Conservation (phyloP, 2,888 invertebrate genomes). For the Hecatera dysodea region DNA sequence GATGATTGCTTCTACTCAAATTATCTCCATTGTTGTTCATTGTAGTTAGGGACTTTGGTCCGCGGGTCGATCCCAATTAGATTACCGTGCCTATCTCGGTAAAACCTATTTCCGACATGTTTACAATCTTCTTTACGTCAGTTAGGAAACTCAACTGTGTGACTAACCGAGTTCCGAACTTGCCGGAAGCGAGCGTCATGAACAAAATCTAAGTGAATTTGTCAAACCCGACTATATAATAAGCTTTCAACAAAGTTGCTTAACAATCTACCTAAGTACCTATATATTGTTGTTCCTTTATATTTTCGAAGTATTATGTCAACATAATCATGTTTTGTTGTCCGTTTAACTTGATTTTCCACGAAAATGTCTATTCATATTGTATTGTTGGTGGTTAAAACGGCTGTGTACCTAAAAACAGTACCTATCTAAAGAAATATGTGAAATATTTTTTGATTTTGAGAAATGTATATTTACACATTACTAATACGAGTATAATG, state of each 20-base stretch:
- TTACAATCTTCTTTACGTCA: slow-evolving; percentile 75
- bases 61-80: slow-evolving; percentile 59
- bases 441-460: not conserved
- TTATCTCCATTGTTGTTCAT: slow-evolving; percentile 49
- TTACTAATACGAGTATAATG: too few relatives aligned
- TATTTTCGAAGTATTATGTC: slow-evolving; percentile 32
- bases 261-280: slow-evolving; percentile 73
- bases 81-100: slow-evolving; percentile 67
- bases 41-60: slow-evolving; percentile 55
- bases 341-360: slow-evolving; percentile 9
- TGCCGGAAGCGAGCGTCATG: slow-evolving; percentile 80
- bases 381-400: not conserved
- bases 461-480: not conserved
- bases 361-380: slow-evolving; percentile 1
- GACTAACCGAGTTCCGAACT: slow-evolving; percentile 83
- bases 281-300: slow-evolving; percentile 30
- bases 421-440: not conserved
- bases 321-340: slow-evolving; percentile 31
- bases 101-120: slow-evolving; percentile 75
- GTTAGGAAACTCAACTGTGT: slow-evolving; percentile 71
- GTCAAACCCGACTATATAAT: slow-evolving; percentile 86
- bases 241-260: slow-evolving; percentile 82
- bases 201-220: slow-evolving; percentile 88
- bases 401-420: too few relatives aligned
- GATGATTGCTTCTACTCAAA: slow-evolving; percentile 39